phyloP scores from a whole-genome alignment of 2,888 invertebrate species.

The Ceratothoa steindachneri region DNA sequence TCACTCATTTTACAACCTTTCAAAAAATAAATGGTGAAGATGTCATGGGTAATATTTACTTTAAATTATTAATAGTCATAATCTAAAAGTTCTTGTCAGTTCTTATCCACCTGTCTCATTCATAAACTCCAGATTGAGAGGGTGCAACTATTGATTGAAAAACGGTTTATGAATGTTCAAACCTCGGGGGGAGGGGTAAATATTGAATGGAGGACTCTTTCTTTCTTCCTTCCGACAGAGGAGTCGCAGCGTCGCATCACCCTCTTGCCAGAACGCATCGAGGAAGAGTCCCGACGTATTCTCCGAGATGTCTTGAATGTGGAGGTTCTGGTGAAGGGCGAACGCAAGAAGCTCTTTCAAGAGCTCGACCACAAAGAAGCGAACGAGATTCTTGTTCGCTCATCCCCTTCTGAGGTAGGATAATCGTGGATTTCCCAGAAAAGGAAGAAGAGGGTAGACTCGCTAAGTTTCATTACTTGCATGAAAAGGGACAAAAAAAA shows the following conservation, averaged over 20 bases:
- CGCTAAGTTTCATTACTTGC: background rate
- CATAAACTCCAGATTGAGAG: too few species aligned
- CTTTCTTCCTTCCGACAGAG: slow-evolving; percentile 55
- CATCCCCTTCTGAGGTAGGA: slow-evolving; percentile 59
- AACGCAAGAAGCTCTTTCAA: slow-evolving; percentile 59
- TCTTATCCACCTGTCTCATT: too few species aligned
- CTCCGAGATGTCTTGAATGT: slow-evolving; percentile 59
- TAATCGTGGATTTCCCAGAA: background rate
- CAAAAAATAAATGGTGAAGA: too few species aligned
- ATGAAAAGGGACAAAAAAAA: background rate
- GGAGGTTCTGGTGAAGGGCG: background rate
- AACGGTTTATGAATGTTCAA: too few species aligned
- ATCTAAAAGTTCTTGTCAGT: too few species aligned
- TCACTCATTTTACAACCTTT: too few species aligned
- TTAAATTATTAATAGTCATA: too few species aligned
- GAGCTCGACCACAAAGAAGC: slow-evolving; percentile 73
- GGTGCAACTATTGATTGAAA: too few species aligned
- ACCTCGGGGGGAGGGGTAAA: too few species aligned
- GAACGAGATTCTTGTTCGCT: slow-evolving; percentile 72
- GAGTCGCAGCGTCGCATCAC: slow-evolving; percentile 72
- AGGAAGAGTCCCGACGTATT: slow-evolving; percentile 63
- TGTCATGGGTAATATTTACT: too few species aligned
- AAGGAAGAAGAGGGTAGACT: background rate
- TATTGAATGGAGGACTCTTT: slow-evolving; percentile 18
- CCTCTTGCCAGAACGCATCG: slow-evolving; percentile 66